Evolutionary conservation across 2,797 vertebrate genomes (phyloP).

Genomic region (Pyrocephalus nanus): DNA sequence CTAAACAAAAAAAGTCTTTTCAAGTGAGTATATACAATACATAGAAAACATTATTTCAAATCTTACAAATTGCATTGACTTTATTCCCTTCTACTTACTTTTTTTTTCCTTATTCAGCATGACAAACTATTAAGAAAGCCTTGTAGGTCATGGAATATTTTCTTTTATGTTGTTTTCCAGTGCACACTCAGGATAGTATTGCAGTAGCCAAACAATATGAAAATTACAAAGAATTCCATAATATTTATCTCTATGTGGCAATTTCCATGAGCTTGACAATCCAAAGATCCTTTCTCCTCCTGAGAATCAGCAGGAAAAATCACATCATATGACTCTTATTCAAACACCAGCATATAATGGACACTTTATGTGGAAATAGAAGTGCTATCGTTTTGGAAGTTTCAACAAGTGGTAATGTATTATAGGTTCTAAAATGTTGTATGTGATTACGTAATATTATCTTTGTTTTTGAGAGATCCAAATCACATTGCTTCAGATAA

Average conservation of each 20-base stretch:
- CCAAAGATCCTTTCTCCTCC: constrained; percentile 83
- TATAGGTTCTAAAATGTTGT: background rate
- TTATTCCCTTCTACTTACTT: background rate
- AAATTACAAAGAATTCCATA: background rate
- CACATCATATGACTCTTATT: constrained; percentile 80
- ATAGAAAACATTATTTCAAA: background rate
- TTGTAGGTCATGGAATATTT: background rate
- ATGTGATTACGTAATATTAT: background rate
- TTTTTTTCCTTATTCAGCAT: background rate
- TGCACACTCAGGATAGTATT: background rate
- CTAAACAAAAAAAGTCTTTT: background rate
- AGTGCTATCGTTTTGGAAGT: background rate
- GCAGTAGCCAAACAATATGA: background rate
- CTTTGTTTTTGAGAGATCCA: background rate
- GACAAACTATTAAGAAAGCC: background rate
- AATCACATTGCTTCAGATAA: background rate
- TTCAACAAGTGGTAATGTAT: background rate
- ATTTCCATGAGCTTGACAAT: constrained; percentile 81
- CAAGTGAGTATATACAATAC: background rate
- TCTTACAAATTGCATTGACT: background rate
- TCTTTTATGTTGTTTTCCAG: background rate
- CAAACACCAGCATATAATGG: constrained; percentile 82
- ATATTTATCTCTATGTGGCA: constrained; percentile 79
- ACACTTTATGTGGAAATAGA: constrained; percentile 76
- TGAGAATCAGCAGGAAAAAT: constrained; percentile 83